Evolutionary conservation across 2,888 invertebrate genomes (phyloP).

Genomic region (Cataglyphis livida): DNA sequence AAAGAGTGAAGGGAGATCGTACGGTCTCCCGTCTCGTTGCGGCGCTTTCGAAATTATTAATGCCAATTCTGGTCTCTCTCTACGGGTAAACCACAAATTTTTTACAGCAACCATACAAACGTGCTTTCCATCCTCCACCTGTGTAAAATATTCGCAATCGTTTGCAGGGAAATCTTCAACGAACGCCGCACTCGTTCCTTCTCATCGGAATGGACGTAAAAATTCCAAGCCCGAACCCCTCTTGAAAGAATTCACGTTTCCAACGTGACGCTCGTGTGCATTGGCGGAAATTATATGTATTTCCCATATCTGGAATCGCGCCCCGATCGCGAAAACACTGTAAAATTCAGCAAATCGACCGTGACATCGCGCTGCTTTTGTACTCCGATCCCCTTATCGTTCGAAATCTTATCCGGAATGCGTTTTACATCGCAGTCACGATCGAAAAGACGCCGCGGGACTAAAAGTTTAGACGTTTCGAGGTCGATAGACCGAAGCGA

Average conservation of each 20-base stretch:
- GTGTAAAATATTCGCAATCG: constrained; percentile 40
- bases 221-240: constrained; percentile 8
- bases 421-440: constrained; percentile 40
- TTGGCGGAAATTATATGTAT: constrained; percentile 20
- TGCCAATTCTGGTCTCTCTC: constrained; percentile 46
- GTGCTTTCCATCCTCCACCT: not conserved
- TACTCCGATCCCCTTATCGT: constrained; percentile 39
- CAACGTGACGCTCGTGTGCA: not conserved
- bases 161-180: constrained; percentile 35
- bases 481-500: constrained; percentile 9
- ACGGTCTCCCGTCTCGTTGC: not conserved
- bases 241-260: constrained; percentile 11
- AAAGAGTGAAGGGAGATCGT: not conserved
- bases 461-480: constrained; percentile 48
- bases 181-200: not conserved
- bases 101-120: constrained; percentile 43
- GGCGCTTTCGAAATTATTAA: constrained; percentile 49
- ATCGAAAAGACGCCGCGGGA: constrained; percentile 6
- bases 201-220: not conserved
- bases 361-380: not conserved
- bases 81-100: constrained; percentile 42
- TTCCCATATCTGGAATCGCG: not conserved
- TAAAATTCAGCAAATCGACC: constrained; percentile 25
- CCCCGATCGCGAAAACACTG: constrained; percentile 27
- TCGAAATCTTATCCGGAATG: constrained; percentile 40